Evolutionary conservation across 2,113 vertebrate genomes (phyloP).

Genomic region (Gracilinanus agilis): DNA sequence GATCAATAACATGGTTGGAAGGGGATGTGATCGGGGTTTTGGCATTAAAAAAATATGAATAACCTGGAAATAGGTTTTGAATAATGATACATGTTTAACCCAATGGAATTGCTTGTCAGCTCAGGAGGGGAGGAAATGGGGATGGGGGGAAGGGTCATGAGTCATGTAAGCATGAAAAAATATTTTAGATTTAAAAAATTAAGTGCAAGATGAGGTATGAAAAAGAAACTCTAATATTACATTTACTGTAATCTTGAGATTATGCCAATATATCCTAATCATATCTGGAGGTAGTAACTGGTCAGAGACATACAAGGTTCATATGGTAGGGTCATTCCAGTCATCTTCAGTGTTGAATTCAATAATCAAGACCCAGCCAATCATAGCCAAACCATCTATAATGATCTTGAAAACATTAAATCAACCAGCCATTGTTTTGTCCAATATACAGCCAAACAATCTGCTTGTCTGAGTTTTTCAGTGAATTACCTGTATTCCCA

Average conservation of each 20-base stretch:
- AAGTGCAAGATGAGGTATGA: background rate
- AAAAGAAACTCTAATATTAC: background rate
- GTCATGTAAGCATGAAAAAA: too few species aligned
- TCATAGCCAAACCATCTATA: background rate
- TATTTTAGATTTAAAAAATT: background rate
- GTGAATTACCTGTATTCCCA: background rate
- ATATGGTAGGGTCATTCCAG: background rate
- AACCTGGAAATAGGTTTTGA: too few species aligned
- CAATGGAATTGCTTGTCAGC: too few species aligned
- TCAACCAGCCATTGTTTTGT: background rate
- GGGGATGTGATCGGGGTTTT: too few species aligned
- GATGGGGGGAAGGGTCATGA: too few species aligned
- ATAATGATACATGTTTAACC: too few species aligned
- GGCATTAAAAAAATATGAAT: too few species aligned
- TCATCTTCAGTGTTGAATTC: background rate
- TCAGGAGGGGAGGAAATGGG: too few species aligned
- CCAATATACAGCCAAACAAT: background rate
- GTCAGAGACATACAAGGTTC: background rate
- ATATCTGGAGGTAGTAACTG: background rate
- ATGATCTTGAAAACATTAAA: background rate
- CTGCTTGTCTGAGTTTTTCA: background rate
- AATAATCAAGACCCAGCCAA: background rate
- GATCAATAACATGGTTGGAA: too few species aligned
- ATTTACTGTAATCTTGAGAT: background rate
- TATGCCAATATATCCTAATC: background rate